Base-by-base conservation (phyloP, 2,113 vertebrate genomes). In the Microcebus tavaratra region DNA sequence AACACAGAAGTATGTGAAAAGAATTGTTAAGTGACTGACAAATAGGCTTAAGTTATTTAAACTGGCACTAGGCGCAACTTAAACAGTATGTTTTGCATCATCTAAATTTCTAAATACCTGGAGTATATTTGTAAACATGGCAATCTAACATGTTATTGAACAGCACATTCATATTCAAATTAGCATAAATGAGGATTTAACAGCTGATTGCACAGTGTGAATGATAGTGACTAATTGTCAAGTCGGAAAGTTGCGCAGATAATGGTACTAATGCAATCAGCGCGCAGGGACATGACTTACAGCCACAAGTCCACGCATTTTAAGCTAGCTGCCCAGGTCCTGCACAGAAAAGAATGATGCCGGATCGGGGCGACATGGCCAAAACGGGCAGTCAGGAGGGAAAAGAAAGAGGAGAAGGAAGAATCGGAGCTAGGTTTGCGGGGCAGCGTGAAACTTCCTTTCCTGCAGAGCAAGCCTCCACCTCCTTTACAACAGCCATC, bases 101-200 rank as follows among this genome's bases (percentile, higher is more conserved):
- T 98, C 98, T 97, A 97, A 94, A 98, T 98, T 98, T 98, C 98
- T 97, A 98, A 99, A 98, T 98, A 99, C 98, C 99, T 99, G 98
- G 97, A 98, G 98, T 97, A 95, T 98, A 98, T 99, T 99, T 99
- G 99, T 99, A 99, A 99, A 99, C 98, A 98, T 98, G 98, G 98
- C 98, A 98, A 98, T 98, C 98, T 97, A 98, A 97, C 98, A 96
- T 98, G 98, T 98, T 96, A 97, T 96, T 3, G 97, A 97, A 97
- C 98, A 3, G 97, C 97, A 93, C 98, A 98, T 98, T 98, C 98
- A 87, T 94, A 92, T 98, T 95, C 98, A 98, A 98, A 99, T 98
- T 85, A 98, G 98, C 98, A 98, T 98, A 98, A 98, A 98, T 94
- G 98, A 98, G 98, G 98, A 98, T 99, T 99, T 99, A 98, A 98